Evolutionary conservation across 2,113 vertebrate species (phyloP).

Genomic region (Galeopterus variegatus): DNA sequence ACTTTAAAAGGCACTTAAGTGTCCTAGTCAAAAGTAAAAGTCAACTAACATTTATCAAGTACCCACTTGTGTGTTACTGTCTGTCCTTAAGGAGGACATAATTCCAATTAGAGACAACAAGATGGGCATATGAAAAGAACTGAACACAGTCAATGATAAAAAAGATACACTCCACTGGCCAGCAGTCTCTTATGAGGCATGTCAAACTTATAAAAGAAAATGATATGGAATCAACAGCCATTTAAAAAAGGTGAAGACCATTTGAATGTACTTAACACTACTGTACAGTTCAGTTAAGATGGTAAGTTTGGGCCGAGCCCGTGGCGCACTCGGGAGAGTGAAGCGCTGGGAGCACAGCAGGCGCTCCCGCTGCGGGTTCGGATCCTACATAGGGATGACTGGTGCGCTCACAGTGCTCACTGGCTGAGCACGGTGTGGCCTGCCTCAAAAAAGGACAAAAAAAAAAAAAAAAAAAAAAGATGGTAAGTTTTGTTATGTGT

Average conservation of each 20-base stretch:
- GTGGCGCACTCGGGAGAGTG: no score
- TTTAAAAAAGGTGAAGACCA: slow-evolving; percentile 18
- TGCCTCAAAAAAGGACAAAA: no score
- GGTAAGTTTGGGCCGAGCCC: no score
- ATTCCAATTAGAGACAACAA: background rate
- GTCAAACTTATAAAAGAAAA: slow-evolving; percentile 6
- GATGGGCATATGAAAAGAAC: background rate
- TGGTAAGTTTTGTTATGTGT: background rate
- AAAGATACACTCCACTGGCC: background rate
- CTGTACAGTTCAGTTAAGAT: background rate
- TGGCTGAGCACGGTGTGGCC: no score
- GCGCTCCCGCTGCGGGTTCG: no score
- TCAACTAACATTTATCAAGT: background rate
- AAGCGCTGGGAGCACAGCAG: no score
- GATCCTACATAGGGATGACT: no score
- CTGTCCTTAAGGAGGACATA: background rate
- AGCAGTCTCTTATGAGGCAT: background rate
- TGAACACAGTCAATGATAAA: background rate
- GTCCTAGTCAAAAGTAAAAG: slow-evolving; percentile 16
- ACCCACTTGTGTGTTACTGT: background rate
- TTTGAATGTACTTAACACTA: background rate
- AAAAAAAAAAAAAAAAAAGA: no score
- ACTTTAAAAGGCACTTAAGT: background rate
- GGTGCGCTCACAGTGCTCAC: no score
- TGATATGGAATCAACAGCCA: background rate